A percentile compares a stretch with the other conserved stretches of the same genome.
These are phyloP conservation scores for Temnothorax curvispinosus DNA, from an alignment of 1,140 invertebrate genomes.

Conservation along the genomic window DNA sequence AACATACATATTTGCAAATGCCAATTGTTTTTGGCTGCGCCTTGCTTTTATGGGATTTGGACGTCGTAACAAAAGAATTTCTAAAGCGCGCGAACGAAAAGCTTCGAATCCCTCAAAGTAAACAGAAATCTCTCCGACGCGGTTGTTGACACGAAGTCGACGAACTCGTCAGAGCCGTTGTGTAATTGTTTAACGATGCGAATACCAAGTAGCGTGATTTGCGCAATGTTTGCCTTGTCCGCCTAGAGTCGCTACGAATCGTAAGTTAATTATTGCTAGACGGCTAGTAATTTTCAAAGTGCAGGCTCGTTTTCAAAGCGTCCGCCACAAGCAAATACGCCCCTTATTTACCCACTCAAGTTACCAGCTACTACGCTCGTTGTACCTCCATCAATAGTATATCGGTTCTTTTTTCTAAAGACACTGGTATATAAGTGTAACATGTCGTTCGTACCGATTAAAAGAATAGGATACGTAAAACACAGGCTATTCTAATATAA, in stretches of 20 bases:
- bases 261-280: conserved; percentile 72
- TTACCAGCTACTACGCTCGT: conserved; percentile 7
- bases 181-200: conserved; percentile 77
- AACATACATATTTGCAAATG: neutral
- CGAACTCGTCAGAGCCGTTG: conserved; percentile 70
- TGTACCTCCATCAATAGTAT: neutral
- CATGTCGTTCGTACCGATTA: neutral
- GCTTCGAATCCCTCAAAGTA: conserved; percentile 31
- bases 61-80: conserved; percentile 3
- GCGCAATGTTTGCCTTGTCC: conserved; percentile 66
- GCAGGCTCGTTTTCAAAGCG: conserved; percentile 36
- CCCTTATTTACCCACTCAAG: conserved; percentile 26
- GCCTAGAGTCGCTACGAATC: conserved; percentile 48
- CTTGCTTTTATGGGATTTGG: neutral
- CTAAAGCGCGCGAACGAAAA: conserved; percentile 1
- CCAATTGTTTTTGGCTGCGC: neutral
- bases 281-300: conserved; percentile 36
- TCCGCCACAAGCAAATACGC: conserved; percentile 46
- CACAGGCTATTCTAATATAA: neutral
- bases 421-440: neutral
- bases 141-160: conserved; percentile 76
- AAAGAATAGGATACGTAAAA: neutral
- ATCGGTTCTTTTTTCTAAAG: neutral
- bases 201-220: conserved; percentile 59
- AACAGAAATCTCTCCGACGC: conserved; percentile 18